Evolutionary conservation across 2,888 invertebrate genomes (phyloP), one percentile per base, ranked within the genome.

Genomic region (Drosophila lacicola): DNA sequence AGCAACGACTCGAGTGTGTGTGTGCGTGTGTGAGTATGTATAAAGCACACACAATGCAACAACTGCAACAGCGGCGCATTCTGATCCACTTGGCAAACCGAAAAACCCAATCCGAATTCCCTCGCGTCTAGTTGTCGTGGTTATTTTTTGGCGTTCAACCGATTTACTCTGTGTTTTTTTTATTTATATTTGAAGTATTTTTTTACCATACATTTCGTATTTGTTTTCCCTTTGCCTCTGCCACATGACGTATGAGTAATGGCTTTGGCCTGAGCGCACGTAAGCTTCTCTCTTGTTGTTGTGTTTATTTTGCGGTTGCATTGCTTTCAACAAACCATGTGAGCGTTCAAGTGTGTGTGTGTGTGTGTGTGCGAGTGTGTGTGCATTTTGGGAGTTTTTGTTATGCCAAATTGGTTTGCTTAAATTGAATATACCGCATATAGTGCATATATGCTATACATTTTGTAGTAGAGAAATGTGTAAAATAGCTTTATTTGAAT

Each of bases 231-330:
- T 79, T 89, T 89, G 80, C 76, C 66, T 46, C 67, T 73, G 66
- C 82, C 82, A 88, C 88, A 88, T 82, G 83, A 79, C 88, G 90
- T 89, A 84, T 89, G 83, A 84, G 83, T 89, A 89, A 84, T 89
- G 88, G 83, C 70, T 88, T 73, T 89, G 71, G 82, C 67, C 68
- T 57, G 53, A 41, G 68, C 73, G 56, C 39, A 57, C 78, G 56
- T 60, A 13, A 19, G 54, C 78, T 73, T 71, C 37, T 21, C 37
- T 68, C 14, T 77, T 78, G 61, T 80, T 70, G 58, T 62, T 80
- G 67, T 88, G 67, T 88, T 85, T 88, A 70, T 88, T 70, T 70
- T 88, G 88, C 64, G 90, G 90, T 86, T 68, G 83, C 83, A 73
- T 76, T 82, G 73, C 80, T 71, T 66, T 84, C 65, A 56, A 50